Percentiles rank a stretch among this genome's conserved stretches.
Conservation (phyloP, 1,140 invertebrate species). For the Dreissena rostriformis region DNA sequence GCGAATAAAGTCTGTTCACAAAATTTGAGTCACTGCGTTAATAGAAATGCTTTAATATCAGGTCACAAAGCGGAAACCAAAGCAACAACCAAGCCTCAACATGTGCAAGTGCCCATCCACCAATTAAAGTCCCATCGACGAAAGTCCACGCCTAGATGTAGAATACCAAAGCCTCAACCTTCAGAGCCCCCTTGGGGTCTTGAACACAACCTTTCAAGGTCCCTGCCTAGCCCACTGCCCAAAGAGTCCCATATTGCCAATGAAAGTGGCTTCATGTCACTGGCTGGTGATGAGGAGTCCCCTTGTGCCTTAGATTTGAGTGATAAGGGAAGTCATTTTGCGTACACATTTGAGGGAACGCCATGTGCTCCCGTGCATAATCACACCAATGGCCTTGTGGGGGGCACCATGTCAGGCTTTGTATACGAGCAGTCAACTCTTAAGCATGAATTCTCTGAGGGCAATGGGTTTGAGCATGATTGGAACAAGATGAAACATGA, state of each 20-base stretch:
- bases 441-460: background rate
- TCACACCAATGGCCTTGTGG: background rate
- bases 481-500: background rate
- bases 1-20: too few species aligned
- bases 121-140: conserved; percentile 5
- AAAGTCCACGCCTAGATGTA: conserved; percentile 38
- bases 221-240: too few species aligned
- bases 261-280: background rate
- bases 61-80: too few species aligned
- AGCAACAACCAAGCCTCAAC: too few species aligned
- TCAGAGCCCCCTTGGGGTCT: too few species aligned
- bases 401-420: background rate
- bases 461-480: background rate
- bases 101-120: background rate
- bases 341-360: conserved; percentile 22
- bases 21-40: too few species aligned
- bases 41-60: too few species aligned
- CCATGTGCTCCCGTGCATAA: background rate
- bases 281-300: background rate
- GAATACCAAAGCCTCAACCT: background rate
- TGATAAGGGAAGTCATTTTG: conserved; percentile 13
- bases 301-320: conserved; percentile 21
- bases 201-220: too few species aligned
- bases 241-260: too few species aligned
- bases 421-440: background rate